Base-by-base conservation (phyloP, 2,113 vertebrate genomes). In the Proteles cristata region DNA sequence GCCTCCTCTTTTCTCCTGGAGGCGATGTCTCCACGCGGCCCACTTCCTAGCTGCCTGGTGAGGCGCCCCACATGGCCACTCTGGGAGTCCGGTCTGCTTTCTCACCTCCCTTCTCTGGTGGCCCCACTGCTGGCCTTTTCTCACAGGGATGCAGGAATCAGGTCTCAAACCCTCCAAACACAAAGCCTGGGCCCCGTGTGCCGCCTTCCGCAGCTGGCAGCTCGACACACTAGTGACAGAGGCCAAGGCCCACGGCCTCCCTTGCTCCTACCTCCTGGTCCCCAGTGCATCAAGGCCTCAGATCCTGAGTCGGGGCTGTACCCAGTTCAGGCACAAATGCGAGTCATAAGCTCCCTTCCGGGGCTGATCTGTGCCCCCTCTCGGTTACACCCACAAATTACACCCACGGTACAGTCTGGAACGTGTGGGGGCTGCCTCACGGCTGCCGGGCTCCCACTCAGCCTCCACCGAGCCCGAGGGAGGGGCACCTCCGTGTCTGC, bases 131-230 rank as follows among this genome's bases (percentile, higher is more conserved):
- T 16, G 14, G 53, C 16, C 55, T 17, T 14, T 19, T 17, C 55
- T 58, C 55, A 58, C 17, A 5, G n/a, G 33, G 5, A 2, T 1
- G 1, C 1, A 5, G 16, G n/a, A 43, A 26, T 6, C 1, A 0
- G 19, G 4, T 10, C 9, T 80, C 83, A 48, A n/a, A 58, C 4
- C 31, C 73, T 79, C 21, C n/a, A 31, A 50, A 61, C 66, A 87
- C 33, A 83, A 69, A 53, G 33, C 14, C 61, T 5, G 4, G 45
- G 33, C 43, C 28, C 4, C 16, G 7, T 74, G 92, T 16, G 7
- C 53, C 58, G 50, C 16, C 35, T 45, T 48, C 50, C 53, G 53
- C 48, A 16, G 28, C 28, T 23, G 43, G 31, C 71, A 23, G 15
- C 65, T 4, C 74, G 0, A 25, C 2, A 3, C 5, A 8, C 7